Evolutionary conservation across 1,140 invertebrate genomes (phyloP), one percentile per base, ranked within the genome.

Genomic region (Monomorium pharaonis): DNA sequence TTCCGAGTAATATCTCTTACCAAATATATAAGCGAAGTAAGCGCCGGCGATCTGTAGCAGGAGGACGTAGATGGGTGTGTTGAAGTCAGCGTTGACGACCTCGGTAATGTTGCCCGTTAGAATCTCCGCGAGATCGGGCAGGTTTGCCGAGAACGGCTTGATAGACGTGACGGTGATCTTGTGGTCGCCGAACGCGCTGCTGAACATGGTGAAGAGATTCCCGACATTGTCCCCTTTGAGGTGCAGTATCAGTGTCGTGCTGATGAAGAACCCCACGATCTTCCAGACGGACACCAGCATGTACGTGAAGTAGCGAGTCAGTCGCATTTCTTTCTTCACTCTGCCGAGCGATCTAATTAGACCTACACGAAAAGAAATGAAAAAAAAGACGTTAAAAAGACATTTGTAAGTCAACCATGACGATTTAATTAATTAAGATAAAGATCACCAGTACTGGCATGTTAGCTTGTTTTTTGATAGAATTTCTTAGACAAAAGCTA

Each of bases 271-370:
- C 4, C 97, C 94, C 0, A 98, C 62, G 67, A 98, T 97, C 94
- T 99, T 99, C 98, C 98, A 98, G 0, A 98, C 92, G 0, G 98
- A 98, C 18, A 99, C 96, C 92, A 99, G 98, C 86, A 98, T 96
- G 93, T 98, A 98, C 1, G 96, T 97, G 93, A 98, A 99, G 92
- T 99, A 99, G 74, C 98, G 96, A 0, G 97, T 98, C 58, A 96
- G 93, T 70, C 96, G 96, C 72, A 99, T 94, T 86, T 98, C 96
- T 63, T 98, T 97, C 92, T 98, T 98, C 27, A 99, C 96, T 92
- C 96, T 96, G 37, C 97, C 97, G 62, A 98, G 94, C n/a, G 96
- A 96, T 91, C 97, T 97, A 27, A 99, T 97, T 63, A 98, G 96
- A 62, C 96, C 97, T 97, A 94, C 47, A 94, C 47, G 95, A 95